Percentiles rank a stretch among this genome's conserved stretches.
Evolutionary conservation across 2,888 invertebrate species (phyloP).

Genomic region (Drosophila ustulata): DNA sequence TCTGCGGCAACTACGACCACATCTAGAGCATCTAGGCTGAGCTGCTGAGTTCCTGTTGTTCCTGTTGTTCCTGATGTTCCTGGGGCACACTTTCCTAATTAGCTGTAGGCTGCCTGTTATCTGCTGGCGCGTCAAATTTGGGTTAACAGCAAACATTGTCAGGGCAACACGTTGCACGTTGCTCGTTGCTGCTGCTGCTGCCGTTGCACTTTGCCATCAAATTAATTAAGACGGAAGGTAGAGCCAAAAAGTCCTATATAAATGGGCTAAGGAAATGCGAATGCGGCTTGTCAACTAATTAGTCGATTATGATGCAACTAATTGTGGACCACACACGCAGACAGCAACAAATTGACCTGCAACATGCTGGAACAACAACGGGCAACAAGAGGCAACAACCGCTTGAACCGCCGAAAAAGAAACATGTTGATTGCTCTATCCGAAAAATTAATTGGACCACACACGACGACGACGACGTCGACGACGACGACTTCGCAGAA

Average conservation of each 20-base stretch:
- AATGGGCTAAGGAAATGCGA: conserved; percentile 22
- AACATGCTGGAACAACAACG: conserved; percentile 65
- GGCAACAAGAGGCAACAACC: conserved; percentile 33
- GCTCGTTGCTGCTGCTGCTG: conserved; percentile 4
- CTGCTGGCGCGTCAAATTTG: conserved; percentile 64
- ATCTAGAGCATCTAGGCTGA: conserved; percentile 21
- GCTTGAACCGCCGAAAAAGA: conserved; percentile 54
- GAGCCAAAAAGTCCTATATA: conserved; percentile 8
- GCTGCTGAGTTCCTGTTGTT: neutral
- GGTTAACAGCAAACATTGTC: conserved; percentile 56
- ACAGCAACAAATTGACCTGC: conserved; percentile 74
- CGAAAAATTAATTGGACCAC: conserved; percentile 78
- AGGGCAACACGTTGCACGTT: conserved; percentile 35
- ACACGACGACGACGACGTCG: conserved; percentile 67
- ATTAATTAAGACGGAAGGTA: conserved; percentile 71
- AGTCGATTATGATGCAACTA: conserved; percentile 65
- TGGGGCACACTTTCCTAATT: conserved; percentile 74
- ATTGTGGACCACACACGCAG: conserved; percentile 58
- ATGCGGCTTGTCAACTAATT: conserved; percentile 58
- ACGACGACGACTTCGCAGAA: conserved; percentile 39
- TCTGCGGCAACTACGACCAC: conserved; percentile 1
- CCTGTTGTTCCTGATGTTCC: neutral
- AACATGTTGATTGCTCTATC: conserved; percentile 81
- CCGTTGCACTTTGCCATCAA: conserved; percentile 67
- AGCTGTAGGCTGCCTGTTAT: conserved; percentile 47